A percentile compares a stretch with the other conserved stretches of the same genome.
Evolutionary conservation across 1,140 invertebrate genomes (phyloP).

Genomic region (Drosophila baimaii): DNA sequence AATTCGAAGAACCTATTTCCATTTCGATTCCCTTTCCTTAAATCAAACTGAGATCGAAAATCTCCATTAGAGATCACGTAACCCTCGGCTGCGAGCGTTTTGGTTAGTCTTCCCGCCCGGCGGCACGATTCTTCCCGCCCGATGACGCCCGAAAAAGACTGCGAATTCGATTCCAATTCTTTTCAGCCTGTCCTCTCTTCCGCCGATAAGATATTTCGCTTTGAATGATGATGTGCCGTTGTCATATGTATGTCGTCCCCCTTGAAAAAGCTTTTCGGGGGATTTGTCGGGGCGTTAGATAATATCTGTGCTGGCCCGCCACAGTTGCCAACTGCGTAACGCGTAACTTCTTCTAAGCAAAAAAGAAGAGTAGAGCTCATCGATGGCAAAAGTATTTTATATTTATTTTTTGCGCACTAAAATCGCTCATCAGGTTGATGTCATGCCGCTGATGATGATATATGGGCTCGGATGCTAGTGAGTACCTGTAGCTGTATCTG

Average conservation of each 20-base stretch:
- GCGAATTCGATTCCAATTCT: conserved; percentile 10
- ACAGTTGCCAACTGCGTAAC: conserved; percentile 49
- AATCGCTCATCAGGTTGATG: conserved; percentile 11
- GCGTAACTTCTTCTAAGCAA: conserved; percentile 29
- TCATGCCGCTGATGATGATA: not conserved
- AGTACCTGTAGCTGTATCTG: not conserved
- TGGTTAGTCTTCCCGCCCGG: conserved; percentile 12
- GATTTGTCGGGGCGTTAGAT: conserved; percentile 77
- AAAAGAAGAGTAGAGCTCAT: not conserved
- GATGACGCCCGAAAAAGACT: conserved; percentile 9
- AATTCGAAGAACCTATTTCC: not conserved
- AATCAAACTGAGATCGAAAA: conserved; percentile 5
- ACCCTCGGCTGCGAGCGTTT: not conserved
- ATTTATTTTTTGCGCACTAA: conserved; percentile 12
- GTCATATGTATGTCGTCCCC: conserved; percentile 58
- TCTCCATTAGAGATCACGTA: not conserved
- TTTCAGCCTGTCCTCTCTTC: conserved; percentile 9
- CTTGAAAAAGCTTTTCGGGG: conserved; percentile 53
- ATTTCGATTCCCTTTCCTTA: conserved; percentile 4
- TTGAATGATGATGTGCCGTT: conserved; percentile 81
- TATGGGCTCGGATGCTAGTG: not conserved
- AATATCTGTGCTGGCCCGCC: conserved; percentile 55
- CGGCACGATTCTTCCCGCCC: conserved; percentile 19
- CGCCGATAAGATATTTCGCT: conserved; percentile 71
- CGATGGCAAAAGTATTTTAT: not conserved